Evolutionary conservation across 1,140 invertebrate genomes (phyloP).

Genomic region (Meloidogyne hapla): DNA sequence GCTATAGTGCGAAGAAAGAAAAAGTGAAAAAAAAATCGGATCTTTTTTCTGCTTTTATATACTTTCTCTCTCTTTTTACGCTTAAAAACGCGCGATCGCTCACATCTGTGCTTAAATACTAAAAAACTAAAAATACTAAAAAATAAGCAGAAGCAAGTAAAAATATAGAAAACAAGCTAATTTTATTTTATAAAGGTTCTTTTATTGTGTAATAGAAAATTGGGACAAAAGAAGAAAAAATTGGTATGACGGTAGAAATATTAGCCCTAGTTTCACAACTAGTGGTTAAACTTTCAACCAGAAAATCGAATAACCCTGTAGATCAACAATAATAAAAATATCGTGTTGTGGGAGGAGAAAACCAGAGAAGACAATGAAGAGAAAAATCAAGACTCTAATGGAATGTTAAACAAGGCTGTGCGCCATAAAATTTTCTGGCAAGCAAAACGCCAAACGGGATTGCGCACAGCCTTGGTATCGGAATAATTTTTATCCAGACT

Average conservation of each 20-base stretch:
- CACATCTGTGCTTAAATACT: constrained; percentile 5
- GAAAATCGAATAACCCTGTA: too few species aligned
- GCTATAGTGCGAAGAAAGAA: background rate
- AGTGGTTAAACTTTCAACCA: too few species aligned
- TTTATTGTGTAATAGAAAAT: background rate
- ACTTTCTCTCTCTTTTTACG: background rate
- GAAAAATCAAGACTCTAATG: too few species aligned
- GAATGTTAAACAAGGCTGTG: too few species aligned
- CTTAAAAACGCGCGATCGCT: background rate
- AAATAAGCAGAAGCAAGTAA: background rate
- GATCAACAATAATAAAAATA: too few species aligned
- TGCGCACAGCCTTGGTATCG: background rate
- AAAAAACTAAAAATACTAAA: too few species aligned
- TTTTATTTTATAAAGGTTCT: background rate
- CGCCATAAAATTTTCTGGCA: too few species aligned
- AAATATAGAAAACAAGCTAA: background rate
- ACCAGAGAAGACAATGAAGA: too few species aligned
- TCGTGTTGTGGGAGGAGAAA: too few species aligned
- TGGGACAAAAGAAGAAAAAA: background rate
- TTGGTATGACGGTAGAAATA: background rate
- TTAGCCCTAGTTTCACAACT: background rate
- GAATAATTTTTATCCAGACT: background rate
- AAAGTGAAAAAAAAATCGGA: background rate
- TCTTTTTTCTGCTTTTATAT: background rate
- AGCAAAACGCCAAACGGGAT: too few species aligned